Evolutionary conservation across 2,888 invertebrate genomes (phyloP).

Genomic region (Lasioglossum marginatum): DNA sequence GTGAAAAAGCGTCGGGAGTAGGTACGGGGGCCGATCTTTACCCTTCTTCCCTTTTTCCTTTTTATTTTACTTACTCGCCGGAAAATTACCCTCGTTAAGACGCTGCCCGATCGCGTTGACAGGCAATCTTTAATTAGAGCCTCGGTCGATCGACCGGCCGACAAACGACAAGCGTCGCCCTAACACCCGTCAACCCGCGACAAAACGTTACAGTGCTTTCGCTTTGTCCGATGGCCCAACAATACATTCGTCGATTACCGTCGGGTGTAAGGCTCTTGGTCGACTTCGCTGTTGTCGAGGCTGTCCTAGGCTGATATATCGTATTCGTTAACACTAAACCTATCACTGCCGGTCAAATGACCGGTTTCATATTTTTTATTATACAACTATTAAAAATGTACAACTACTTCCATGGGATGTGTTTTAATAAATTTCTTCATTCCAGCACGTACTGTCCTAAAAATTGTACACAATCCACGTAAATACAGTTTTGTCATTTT

Average conservation of each 20-base stretch:
- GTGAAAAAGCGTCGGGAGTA: conserved; percentile 50
- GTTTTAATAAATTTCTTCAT: too few relatives aligned
- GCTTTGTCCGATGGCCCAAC: background rate
- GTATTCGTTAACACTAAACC: too few relatives aligned
- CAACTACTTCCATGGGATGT: too few relatives aligned
- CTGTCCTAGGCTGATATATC: background rate
- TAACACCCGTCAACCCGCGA: too few relatives aligned
- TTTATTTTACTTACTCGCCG: conserved; percentile 25
- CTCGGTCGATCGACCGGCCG: conserved; percentile 44
- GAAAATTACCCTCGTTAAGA: conserved; percentile 65
- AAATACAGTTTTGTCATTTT: too few relatives aligned
- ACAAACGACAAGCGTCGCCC: background rate
- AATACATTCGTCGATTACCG: background rate
- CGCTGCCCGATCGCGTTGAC: conserved; percentile 58
- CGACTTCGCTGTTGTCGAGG: background rate
- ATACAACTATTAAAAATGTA: too few relatives aligned
- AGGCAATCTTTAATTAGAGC: conserved; percentile 68
- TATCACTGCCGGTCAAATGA: too few relatives aligned
- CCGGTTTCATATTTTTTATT: too few relatives aligned
- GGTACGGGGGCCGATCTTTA: conserved; percentile 10
- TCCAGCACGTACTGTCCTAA: too few relatives aligned
- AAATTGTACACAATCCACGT: too few relatives aligned
- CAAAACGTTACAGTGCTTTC: background rate
- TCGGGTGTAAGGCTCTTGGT: background rate
- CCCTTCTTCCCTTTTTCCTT: background rate